These are phyloP conservation scores for Ophthalmotilapia sp. DNA, from an alignment of 2,113 vertebrate species.

Conservation along the genomic window DNA sequence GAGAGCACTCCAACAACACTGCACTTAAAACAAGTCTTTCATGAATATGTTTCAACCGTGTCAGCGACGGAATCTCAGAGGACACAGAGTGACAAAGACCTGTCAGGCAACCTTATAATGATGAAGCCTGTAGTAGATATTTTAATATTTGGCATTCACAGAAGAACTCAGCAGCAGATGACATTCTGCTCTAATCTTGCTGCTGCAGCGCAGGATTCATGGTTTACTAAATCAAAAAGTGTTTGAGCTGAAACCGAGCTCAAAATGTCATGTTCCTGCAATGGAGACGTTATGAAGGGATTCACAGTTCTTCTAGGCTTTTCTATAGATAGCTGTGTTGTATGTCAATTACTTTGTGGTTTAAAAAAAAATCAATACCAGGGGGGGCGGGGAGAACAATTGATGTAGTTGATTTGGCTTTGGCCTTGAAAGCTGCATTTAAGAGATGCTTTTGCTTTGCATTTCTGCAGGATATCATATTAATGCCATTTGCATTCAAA, in stretches of 20 bases:
- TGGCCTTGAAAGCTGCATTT: background rate
- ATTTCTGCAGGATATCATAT: background rate
- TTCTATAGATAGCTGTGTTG: background rate
- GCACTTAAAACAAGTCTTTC: conserved; percentile 13
- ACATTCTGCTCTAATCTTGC: conserved; percentile 54
- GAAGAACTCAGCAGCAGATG: conserved; percentile 34
- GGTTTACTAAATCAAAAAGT: conserved; percentile 51
- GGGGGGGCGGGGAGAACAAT: background rate
- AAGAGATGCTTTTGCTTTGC: background rate
- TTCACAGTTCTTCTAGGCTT: background rate
- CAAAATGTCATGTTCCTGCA: conserved; percentile 50
- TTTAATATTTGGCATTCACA: conserved; percentile 55
- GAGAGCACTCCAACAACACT: background rate
- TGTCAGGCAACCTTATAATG: conserved; percentile 32
- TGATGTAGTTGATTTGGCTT: background rate
- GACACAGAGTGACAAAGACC: conserved; percentile 26
- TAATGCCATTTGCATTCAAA: background rate
- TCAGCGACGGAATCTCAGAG: conserved; percentile 24
- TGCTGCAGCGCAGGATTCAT: conserved; percentile 6
- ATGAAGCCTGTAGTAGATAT: conserved; percentile 40
- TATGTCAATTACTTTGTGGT: background rate
- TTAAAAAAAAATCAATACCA: background rate
- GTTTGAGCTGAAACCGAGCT: conserved; percentile 34
- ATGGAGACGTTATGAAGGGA: conserved; percentile 24
- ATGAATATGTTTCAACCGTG: conserved; percentile 18